A percentile compares a stretch with the other conserved stretches of the same genome.
Evolutionary conservation across 2,888 invertebrate species (phyloP).

Genomic region (Melanotus villosus): DNA sequence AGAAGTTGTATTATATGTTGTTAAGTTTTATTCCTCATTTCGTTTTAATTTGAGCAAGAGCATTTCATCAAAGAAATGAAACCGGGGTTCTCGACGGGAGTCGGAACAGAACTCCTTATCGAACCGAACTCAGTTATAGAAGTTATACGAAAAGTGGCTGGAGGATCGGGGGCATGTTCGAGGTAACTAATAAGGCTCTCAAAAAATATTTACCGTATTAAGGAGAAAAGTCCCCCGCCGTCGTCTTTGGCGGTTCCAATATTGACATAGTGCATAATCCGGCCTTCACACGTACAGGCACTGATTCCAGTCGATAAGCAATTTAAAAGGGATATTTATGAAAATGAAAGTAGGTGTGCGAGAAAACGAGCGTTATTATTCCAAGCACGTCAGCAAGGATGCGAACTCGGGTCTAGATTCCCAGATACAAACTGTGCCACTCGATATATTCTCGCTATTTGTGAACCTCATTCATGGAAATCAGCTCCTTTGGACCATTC

Average conservation of each 20-base stretch:
- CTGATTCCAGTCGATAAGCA: conserved; percentile 62
- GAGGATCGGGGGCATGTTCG: neutral
- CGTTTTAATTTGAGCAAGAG: conserved; percentile 18
- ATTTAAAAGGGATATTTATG: conserved; percentile 64
- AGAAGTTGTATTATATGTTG: conserved; percentile 26
- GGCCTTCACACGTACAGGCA: conserved; percentile 52
- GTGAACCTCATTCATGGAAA: conserved; percentile 60
- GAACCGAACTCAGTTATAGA: too few relatives aligned
- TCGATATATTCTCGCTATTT: conserved; percentile 60
- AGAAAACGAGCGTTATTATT: conserved; percentile 59
- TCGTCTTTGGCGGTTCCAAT: conserved; percentile 49
- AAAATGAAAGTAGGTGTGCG: conserved; percentile 63
- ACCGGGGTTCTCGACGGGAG: neutral
- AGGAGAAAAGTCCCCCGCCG: conserved; percentile 12
- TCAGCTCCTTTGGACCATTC: conserved; percentile 59
- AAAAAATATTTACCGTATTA: conserved; percentile 20
- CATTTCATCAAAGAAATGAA: conserved; percentile 16
- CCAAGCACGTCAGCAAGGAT: conserved; percentile 61
- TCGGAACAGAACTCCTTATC: conserved; percentile 3
- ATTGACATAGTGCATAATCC: conserved; percentile 53
- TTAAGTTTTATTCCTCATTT: conserved; percentile 33
- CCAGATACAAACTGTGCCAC: conserved; percentile 60
- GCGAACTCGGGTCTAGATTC: conserved; percentile 54
- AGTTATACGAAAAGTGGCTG: too few relatives aligned
- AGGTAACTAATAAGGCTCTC: conserved; percentile 20